Base-by-base conservation (phyloP, 2,888 invertebrate genomes). In the Pristionchus entomophagus region DNA sequence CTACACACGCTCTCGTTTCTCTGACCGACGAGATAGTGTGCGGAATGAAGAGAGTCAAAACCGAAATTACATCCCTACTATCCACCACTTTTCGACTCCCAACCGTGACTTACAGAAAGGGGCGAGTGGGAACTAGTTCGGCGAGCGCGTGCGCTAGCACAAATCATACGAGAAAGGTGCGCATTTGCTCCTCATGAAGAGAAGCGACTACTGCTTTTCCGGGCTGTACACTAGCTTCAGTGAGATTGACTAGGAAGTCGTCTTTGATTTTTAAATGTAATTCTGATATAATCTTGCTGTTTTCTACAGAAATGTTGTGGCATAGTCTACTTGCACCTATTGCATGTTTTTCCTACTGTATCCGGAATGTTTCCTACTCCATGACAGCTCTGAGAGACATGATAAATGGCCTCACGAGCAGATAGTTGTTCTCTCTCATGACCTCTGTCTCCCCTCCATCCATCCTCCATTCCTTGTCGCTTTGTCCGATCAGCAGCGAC, bases 21-120 rank as follows among this genome's bases (percentile, higher is more conserved):
- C n/a, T n/a, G n/a, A n/a, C n/a, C n/a, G n/a, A n/a, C n/a, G n/a
- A n/a, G n/a, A n/a, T n/a, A n/a, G n/a, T n/a, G n/a, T n/a, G n/a
- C n/a, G n/a, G n/a, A n/a, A n/a, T n/a, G n/a, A n/a, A n/a, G n/a
- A n/a, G n/a, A n/a, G n/a, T n/a, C n/a, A n/a, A n/a, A n/a, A n/a
- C n/a, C n/a, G n/a, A n/a, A n/a, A n/a, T n/a, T n/a, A n/a, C n/a
- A n/a, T n/a, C n/a, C n/a, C n/a, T n/a, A n/a, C n/a, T n/a, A n/a
- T n/a, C n/a, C n/a, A n/a, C n/a, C n/a, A n/a, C n/a, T 73, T 73
- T 41, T 45, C 73, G 41, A 73, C 73, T 65, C 26, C 26, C 41
- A 41, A 73, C 73, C 73, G 41, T 73, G 73, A 73, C 73, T 73
- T 73, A 73, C 73, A 73, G 73, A 73, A 10, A 41, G 65, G 65